Evolutionary conservation across 1,140 invertebrate genomes (phyloP).

Genomic region (Euwallacea similis): DNA sequence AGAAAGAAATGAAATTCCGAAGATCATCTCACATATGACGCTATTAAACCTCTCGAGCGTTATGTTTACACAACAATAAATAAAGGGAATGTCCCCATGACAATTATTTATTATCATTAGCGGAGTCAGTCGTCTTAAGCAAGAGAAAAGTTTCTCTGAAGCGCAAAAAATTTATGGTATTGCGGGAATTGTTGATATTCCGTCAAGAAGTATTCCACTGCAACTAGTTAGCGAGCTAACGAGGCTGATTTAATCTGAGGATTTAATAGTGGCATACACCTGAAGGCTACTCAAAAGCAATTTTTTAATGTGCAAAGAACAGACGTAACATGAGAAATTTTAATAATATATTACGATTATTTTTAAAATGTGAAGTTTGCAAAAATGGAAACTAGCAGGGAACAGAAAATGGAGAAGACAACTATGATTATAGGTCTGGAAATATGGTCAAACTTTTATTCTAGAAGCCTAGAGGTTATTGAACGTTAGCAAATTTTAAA

Average conservation of each 20-base stretch:
- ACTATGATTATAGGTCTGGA: too few relatives aligned
- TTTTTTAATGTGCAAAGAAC: not conserved
- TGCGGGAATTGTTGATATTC: constrained; percentile 25
- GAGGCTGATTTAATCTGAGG: constrained; percentile 1
- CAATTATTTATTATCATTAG: constrained; percentile 33
- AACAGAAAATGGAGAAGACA: too few relatives aligned
- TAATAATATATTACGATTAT: too few relatives aligned
- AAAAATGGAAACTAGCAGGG: too few relatives aligned
- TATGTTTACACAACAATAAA: constrained; percentile 25
- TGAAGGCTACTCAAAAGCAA: not conserved
- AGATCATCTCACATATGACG: too few relatives aligned
- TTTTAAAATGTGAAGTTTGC: too few relatives aligned
- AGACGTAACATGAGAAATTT: not conserved
- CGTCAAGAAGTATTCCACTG: constrained; percentile 17
- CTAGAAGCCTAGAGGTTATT: too few relatives aligned
- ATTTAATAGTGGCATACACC: constrained; percentile 13
- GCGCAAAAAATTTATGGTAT: constrained; percentile 31
- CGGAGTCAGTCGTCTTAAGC: constrained; percentile 30
- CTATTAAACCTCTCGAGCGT: not conserved
- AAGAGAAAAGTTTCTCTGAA: constrained; percentile 32
- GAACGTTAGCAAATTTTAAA: too few relatives aligned
- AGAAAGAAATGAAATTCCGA: too few relatives aligned
- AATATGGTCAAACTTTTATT: too few relatives aligned
- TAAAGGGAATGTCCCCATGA: constrained; percentile 22
- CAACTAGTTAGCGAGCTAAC: constrained; percentile 22